Percentiles rank a stretch among this genome's conserved stretches.
These are phyloP conservation scores for Calameuta filiformis DNA, from an alignment of 2,888 invertebrate species.

Conservation along the genomic window DNA sequence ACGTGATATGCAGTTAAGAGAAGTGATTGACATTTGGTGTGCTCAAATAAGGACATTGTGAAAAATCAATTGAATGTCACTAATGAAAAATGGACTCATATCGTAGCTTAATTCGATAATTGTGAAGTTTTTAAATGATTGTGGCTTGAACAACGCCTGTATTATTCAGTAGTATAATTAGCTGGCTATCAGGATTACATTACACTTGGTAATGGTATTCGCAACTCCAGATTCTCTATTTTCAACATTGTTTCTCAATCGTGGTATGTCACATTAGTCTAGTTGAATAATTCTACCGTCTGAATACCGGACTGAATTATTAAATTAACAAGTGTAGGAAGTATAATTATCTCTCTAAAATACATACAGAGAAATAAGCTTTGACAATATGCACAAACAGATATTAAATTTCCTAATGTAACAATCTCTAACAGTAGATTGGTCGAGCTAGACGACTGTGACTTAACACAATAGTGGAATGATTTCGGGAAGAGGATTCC, in stretches of 20 bases:
- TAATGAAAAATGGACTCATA: neutral
- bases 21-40: neutral
- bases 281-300: neutral
- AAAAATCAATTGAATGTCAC: neutral
- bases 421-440: neutral
- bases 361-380: neutral
- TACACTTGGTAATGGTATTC: neutral
- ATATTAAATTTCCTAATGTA: neutral
- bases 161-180: neutral
- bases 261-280: neutral
- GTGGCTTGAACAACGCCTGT: neutral
- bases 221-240: neutral
- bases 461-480: neutral
- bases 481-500: neutral
- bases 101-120: neutral
- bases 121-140: neutral
- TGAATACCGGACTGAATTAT: neutral
- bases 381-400: neutral
- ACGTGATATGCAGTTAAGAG: neutral
- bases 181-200: neutral
- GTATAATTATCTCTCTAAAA: neutral
- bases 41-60: neutral
- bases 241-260: neutral
- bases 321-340: neutral
- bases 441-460: neutral